Evolutionary conservation across 2,797 vertebrate species (phyloP), one percentile per base, ranked within the genome.

Genomic region (Amblyopsis hoosieri): DNA sequence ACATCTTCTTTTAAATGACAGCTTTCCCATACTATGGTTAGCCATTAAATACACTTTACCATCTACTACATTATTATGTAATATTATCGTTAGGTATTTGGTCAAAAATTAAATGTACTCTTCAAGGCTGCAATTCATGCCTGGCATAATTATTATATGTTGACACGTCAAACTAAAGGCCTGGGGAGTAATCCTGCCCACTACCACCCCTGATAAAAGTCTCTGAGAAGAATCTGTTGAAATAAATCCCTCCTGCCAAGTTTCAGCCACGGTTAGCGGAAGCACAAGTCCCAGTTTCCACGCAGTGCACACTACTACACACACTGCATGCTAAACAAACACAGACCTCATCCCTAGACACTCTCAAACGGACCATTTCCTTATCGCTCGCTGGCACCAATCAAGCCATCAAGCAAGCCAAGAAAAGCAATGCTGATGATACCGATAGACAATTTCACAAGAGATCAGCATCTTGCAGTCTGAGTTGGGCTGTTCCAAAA

Each of bases 221-320:
- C 79, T 62, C 71, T 72, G 56, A 87, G 81, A 79, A 65, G 75
- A 66, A 57, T 75, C 76, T 85, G 79, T 74, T 81, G 88, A 88
- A 85, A 85, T 79, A 84, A 37, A 6, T 82, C 85, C 70, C 62
- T 83, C 71, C 76, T 55, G 66, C 69, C 64, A 82, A 82, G 87
- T 64, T 60, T 74, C 78, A 72, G 75, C 83, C 62, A 14, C 72
- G 72, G 83, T 71, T 50, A 71, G 79, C 64, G 69, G 79, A 79
- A 83, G 82, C 75, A 74, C 80, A 69, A 74, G 79, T 82, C 78
- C 81, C 81, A 72, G 77, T 85, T 85, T 86, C 85, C 79, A 87
- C 79, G 75, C 85, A 78, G 70, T 77, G 79, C 74, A 84, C 78
- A 85, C 57, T 15, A 15, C 71, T 56, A 73, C 71, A 75, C 72